A percentile compares a stretch with the other conserved stretches of the same genome.
phyloP scores from a whole-genome alignment of 2,797 vertebrate species.

The Holocentrus rufus region DNA sequence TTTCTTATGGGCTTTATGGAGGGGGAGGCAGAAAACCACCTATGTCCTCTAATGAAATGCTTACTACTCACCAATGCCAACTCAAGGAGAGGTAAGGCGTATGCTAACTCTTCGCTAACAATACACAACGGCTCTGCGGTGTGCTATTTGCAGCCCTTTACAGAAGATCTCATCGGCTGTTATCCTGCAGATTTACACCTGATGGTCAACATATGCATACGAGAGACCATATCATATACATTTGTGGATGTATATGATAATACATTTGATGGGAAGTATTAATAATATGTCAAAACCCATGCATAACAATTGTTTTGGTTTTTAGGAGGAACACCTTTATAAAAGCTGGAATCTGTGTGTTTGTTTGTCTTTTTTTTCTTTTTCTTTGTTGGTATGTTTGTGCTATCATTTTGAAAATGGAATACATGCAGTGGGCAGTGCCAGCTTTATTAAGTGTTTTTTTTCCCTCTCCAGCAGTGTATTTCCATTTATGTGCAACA shows the following conservation, averaged over 20 bases:
- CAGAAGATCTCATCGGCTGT: not conserved
- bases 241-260: not conserved
- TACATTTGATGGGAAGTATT: not conserved
- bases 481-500: no score
- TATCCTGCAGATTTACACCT: slow-evolving; percentile 19
- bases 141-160: slow-evolving; percentile 11
- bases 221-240: not conserved
- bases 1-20: slow-evolving; percentile 39
- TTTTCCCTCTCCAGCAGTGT: no score
- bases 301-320: no score
- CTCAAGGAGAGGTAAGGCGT: slow-evolving; percentile 6
- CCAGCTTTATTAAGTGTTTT: no score
- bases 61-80: slow-evolving; percentile 25
- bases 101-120: not conserved
- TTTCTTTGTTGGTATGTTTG: no score
- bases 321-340: no score
- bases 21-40: slow-evolving; percentile 37
- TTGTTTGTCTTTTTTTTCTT: not conserved
- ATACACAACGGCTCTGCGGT: slow-evolving; percentile 8
- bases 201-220: not conserved
- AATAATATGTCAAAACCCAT: not conserved
- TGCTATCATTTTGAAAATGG: no score
- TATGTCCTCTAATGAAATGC: slow-evolving; percentile 43
- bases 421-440: no score
- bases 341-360: no score